Conservation (phyloP, 2,888 invertebrate species). For the Caenorhabditis sp. region DNA sequence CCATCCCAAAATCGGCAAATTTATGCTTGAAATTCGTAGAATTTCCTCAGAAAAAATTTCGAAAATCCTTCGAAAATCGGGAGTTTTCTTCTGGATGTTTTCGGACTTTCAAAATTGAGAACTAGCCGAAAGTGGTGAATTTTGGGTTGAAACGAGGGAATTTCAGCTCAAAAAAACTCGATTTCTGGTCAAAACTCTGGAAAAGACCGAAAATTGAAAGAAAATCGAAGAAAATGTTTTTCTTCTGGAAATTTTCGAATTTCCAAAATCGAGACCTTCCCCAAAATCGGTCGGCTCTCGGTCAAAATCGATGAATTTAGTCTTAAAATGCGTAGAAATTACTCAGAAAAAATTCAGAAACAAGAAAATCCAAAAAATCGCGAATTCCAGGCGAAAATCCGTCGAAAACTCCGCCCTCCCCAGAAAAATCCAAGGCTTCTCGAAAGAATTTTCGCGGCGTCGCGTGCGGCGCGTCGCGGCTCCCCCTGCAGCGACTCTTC, state of each 20-base stretch:
- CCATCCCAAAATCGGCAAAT: no score
- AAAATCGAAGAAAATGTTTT: neutral
- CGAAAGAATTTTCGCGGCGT: constrained; percentile 51
- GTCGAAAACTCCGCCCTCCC: neutral
- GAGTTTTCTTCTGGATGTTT: no score
- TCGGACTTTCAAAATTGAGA: no score
- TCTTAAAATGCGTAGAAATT: neutral
- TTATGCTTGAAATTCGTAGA: no score
- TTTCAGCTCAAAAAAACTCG: no score
- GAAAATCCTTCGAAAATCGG: no score
- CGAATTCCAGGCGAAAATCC: constrained; percentile 9
- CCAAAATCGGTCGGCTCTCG: neutral
- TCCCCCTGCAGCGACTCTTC: constrained; percentile 7
- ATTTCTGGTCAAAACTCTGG: neutral
- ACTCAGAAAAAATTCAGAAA: neutral
- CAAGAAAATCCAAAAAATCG: constrained; percentile 15
- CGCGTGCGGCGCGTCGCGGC: constrained; percentile 53
- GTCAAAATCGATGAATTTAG: neutral
- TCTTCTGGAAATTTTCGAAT: neutral
- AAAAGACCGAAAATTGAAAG: neutral
- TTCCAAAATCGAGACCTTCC: neutral
- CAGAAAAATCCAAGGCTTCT: constrained; percentile 46
- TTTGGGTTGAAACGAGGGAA: no score
- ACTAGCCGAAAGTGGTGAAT: no score
- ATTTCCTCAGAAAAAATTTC: no score